Percentiles rank a stretch among this genome's conserved stretches.
phyloP scores from a whole-genome alignment of 2,797 vertebrate genomes.

The Manis crassicaudata region DNA sequence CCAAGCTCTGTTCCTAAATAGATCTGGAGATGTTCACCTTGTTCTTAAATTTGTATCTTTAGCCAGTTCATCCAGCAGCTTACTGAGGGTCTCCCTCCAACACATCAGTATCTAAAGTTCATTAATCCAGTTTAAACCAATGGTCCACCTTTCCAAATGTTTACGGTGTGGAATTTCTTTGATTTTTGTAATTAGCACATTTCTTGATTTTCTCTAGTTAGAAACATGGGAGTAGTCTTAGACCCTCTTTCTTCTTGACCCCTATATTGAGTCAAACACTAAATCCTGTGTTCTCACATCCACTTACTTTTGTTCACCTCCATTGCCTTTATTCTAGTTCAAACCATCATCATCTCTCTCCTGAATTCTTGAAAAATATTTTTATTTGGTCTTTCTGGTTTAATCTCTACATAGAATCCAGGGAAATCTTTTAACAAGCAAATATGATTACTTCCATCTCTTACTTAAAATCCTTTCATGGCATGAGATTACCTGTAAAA shows the following conservation, averaged over 20 bases:
- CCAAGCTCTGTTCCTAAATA: neutral
- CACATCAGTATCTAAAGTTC: neutral
- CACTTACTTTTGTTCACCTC: neutral
- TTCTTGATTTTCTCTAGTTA: neutral
- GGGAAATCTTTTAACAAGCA: neutral
- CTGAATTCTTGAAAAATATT: constrained; percentile 13
- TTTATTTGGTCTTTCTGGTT: neutral
- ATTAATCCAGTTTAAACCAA: neutral
- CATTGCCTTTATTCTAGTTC: neutral
- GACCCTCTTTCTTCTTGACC: neutral
- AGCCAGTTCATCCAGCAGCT: neutral
- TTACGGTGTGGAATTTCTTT: neutral
- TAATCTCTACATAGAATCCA: neutral
- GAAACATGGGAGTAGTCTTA: neutral
- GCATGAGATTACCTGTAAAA: constrained; percentile 13
- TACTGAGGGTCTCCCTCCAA: neutral
- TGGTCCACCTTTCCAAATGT: neutral
- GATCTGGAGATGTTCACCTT: neutral
- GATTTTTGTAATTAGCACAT: neutral
- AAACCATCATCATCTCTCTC: neutral
- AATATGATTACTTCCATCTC: neutral
- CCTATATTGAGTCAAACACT: neutral
- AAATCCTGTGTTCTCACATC: neutral
- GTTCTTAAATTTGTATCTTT: neutral
- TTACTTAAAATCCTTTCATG: neutral